Base-by-base conservation (phyloP, 2,797 vertebrate species). In the Tamandua tetradactyla region DNA sequence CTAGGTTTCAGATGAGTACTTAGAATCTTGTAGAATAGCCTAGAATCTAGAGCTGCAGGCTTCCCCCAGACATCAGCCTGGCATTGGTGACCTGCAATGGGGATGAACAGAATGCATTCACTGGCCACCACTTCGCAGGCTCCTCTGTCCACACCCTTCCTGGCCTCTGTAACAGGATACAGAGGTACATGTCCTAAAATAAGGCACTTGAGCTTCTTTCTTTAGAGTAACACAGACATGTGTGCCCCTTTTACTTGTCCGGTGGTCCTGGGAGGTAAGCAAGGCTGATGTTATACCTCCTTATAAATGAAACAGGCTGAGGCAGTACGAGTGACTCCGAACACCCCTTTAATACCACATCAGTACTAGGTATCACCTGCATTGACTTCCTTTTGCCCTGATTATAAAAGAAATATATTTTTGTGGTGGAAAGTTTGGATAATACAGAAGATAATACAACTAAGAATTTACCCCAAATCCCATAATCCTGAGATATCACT, bases 351-450 rank as follows among this genome's bases (percentile, higher is more conserved):
- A 8, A 6, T 5, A 22, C 66, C 72, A 11, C 49, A 0, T 35
- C 25, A 13, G 37, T 15, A 44, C 78, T 52, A 86, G 78, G 61
- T 22, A 32, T 87, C 84, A 42, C n/a, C 61, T n/a, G 47, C 55
- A 57, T 75, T 61, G 13, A 52, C 69, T 55, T 64, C 30, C 55
- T 30, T 27, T 40, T 30, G 14, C 47, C 20, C 2, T 5, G 2
- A 47, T 82, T 66, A 55, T 84, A 86, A 87, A 92, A 96, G 81
- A 87, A 82, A 89, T 35, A 55, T n/a, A 69, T 89, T 69, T 82
- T 92, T 37, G 23, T 52, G 32, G 71, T 86, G 88, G 27, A 76
- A 86, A 83, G 78, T 88, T 59, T 85, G 92, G 76, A 85, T 92
- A 86, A 68, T 59, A 57, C 78, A 44, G 47, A 81, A 85, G 88